Evolutionary conservation across 23 tunicate genomes (phyloP).

Genomic region (Ciona savignyi): DNA sequence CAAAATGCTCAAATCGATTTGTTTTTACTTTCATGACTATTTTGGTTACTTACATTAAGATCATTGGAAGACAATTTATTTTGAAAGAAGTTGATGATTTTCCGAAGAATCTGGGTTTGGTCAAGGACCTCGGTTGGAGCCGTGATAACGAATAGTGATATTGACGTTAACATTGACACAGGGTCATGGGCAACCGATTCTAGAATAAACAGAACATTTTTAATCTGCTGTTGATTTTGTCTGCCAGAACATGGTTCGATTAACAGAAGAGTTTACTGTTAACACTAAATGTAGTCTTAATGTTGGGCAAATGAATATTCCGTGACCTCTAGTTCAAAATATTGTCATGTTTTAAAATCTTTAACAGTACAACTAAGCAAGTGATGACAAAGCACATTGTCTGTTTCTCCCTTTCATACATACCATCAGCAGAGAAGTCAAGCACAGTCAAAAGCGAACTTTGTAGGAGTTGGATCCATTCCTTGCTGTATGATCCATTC

Average conservation of each 20-base stretch:
- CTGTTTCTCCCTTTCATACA: not conserved
- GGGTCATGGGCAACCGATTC: no score
- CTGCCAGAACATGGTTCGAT: no score
- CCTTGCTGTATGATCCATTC: constrained; percentile 12
- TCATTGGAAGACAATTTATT: constrained; percentile 21
- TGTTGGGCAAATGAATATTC: no score
- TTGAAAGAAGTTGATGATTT: constrained; percentile 54
- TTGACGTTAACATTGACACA: constrained; percentile 51
- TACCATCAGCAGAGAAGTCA: constrained; percentile 22
- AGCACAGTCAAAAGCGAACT: constrained; percentile 64
- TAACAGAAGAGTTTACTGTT: no score
- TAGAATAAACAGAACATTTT: no score
- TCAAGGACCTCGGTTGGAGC: constrained; percentile 31
- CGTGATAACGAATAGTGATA: constrained; percentile 57
- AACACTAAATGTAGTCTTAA: no score
- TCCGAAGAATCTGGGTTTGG: constrained; percentile 24
- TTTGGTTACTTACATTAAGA: constrained; percentile 20
- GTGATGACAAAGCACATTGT: no score
- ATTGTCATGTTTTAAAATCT: no score
- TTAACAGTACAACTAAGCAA: no score
- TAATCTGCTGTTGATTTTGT: no score
- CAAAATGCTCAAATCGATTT: no score
- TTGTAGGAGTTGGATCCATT: constrained; percentile 59
- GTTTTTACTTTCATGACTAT: not conserved
- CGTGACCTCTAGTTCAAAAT: no score